phyloP scores from a whole-genome alignment of 2,888 invertebrate genomes.

The Uropetala carovei region DNA sequence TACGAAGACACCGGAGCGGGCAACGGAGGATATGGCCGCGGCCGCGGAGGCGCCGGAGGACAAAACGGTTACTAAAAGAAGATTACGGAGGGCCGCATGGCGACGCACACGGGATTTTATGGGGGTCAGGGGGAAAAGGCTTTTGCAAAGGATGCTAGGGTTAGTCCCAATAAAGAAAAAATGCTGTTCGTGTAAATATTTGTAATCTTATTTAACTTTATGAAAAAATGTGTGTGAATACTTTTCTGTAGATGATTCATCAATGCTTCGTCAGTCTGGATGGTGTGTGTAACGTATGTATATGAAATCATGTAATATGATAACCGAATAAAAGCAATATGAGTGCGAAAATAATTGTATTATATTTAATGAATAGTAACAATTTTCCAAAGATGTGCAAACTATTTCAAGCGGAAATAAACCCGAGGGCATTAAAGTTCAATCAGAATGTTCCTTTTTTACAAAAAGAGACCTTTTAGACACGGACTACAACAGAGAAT shows the following conservation, averaged over 20 bases:
- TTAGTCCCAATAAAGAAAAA: neutral
- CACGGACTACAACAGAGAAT: too few species aligned
- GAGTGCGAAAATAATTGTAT: constrained; percentile 9
- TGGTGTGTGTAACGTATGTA: constrained; percentile 59
- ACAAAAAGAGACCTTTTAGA: too few species aligned
- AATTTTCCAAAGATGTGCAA: too few species aligned
- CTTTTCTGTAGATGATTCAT: constrained; percentile 7
- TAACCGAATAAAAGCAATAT: constrained; percentile 53
- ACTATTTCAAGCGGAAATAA: too few species aligned
- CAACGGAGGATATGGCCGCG: neutral
- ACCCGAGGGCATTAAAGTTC: too few species aligned
- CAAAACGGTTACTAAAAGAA: constrained; percentile 50
- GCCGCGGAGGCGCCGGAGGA: constrained; percentile 65
- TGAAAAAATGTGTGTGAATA: constrained; percentile 61
- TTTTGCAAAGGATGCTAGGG: neutral
- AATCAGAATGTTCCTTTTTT: too few species aligned
- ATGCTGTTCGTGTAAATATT: constrained; percentile 30
- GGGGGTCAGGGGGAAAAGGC: neutral
- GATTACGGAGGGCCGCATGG: neutral
- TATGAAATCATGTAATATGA: constrained; percentile 40
- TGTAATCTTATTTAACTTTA: constrained; percentile 48
- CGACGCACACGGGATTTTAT: neutral
- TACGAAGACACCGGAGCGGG: constrained; percentile 66
- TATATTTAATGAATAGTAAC: neutral
- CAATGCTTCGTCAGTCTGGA: constrained; percentile 50